These are phyloP conservation scores for Aldrovandia affinis DNA, from an alignment of 2,797 vertebrate species.

Conservation along the genomic window DNA sequence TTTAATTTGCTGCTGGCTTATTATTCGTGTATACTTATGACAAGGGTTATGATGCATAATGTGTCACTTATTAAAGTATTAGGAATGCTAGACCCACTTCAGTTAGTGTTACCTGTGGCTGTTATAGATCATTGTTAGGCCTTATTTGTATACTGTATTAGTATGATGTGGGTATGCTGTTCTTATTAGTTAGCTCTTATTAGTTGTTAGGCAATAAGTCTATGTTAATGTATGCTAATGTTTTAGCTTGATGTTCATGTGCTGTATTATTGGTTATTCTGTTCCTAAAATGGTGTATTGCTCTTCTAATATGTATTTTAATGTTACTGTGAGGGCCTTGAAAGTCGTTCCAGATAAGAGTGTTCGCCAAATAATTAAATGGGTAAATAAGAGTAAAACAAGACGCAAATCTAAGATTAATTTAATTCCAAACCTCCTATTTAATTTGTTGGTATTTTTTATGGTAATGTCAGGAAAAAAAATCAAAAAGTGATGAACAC, in stretches of 20 bases:
- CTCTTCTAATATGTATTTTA: neutral
- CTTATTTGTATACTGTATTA: neutral
- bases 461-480: neutral
- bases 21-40: neutral
- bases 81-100: neutral
- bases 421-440: neutral
- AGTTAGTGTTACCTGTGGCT: neutral
- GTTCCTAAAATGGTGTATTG: neutral
- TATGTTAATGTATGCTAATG: neutral
- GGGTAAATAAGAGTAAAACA: neutral
- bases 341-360: neutral
- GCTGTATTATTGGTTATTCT: neutral
- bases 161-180: neutral
- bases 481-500: neutral
- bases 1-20: neutral
- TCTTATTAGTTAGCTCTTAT: neutral
- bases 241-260: neutral
- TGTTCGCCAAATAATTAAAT: neutral
- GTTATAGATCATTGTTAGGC: neutral
- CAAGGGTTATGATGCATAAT: too few relatives aligned
- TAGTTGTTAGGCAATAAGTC: neutral
- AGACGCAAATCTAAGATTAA: conserved; percentile 35
- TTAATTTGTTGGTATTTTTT: conserved; percentile 34
- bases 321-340: neutral
- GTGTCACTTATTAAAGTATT: neutral